phyloP scores from a whole-genome alignment of 2,113 vertebrate species.

The Leptocoma aspasia region DNA sequence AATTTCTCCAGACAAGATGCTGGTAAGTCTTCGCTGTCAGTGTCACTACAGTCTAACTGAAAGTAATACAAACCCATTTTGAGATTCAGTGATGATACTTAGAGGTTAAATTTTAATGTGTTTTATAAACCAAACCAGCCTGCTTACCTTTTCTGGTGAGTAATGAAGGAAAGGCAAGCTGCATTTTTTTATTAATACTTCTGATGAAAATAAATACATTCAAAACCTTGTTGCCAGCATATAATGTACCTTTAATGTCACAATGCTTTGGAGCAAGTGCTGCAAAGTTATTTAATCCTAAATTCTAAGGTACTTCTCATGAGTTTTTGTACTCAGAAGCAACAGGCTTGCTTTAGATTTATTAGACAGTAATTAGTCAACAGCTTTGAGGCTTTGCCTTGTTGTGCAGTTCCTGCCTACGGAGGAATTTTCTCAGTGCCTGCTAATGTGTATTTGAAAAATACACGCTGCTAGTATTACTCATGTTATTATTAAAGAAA shows the following conservation, averaged over 20 bases:
- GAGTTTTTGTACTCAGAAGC: background rate
- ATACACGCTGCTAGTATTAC: accelerated
- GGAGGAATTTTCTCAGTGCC: background rate
- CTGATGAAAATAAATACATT: background rate
- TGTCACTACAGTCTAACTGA: background rate
- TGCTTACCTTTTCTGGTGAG: background rate
- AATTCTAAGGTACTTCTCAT: background rate
- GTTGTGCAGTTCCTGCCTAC: background rate
- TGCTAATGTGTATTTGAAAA: background rate
- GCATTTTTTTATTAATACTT: background rate
- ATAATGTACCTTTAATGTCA: background rate
- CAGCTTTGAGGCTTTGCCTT: background rate
- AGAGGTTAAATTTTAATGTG: background rate
- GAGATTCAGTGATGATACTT: background rate
- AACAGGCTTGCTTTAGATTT: background rate
- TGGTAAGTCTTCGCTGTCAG: background rate
- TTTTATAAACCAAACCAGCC: background rate
- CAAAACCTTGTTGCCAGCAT: too few species aligned
- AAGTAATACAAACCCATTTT: background rate
- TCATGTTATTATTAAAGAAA: background rate
- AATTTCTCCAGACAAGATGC: background rate
- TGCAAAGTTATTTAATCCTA: background rate
- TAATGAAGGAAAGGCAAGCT: background rate
- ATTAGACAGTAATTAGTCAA: background rate
- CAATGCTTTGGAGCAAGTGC: background rate